These are phyloP conservation scores for Chiloscyllium punctatum DNA, from an alignment of 2,797 vertebrate genomes.

Conservation along the genomic window DNA sequence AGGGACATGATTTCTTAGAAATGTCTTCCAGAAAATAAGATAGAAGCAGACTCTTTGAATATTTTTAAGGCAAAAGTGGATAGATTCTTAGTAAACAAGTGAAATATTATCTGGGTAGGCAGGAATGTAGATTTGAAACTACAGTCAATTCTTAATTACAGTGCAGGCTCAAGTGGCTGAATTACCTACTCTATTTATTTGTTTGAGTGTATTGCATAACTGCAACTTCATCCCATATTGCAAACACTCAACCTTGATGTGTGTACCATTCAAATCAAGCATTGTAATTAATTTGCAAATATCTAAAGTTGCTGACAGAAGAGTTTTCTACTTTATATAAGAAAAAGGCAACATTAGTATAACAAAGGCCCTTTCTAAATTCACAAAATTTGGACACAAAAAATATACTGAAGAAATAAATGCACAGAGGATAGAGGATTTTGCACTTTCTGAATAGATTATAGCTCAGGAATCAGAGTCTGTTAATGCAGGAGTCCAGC, in stretches of 20 bases:
- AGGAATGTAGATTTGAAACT: no score
- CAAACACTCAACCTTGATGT: neutral
- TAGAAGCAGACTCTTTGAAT: no score
- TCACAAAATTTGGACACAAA: neutral
- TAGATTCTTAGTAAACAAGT: no score
- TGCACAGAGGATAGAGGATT: neutral
- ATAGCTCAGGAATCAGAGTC: neutral
- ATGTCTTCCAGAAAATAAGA: no score
- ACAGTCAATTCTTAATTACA: no score
- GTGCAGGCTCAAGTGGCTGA: no score
- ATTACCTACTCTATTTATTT: no score
- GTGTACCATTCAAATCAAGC: neutral
- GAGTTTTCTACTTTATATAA: neutral
- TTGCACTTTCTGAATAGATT: neutral
- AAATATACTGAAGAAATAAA: neutral
- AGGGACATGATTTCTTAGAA: no score
- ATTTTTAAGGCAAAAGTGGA: no score
- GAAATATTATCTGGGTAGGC: no score
- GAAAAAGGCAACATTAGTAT: neutral
- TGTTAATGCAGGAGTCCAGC: no score
- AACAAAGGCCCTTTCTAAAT: neutral
- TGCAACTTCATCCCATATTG: neutral
- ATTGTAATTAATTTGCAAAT: neutral
- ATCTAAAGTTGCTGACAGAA: neutral
- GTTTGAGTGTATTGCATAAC: no score